A percentile compares a stretch with the other conserved stretches of the same genome.
phyloP scores from a whole-genome alignment of 2,797 vertebrate genomes.

The Neosilurus hyrtlii region DNA sequence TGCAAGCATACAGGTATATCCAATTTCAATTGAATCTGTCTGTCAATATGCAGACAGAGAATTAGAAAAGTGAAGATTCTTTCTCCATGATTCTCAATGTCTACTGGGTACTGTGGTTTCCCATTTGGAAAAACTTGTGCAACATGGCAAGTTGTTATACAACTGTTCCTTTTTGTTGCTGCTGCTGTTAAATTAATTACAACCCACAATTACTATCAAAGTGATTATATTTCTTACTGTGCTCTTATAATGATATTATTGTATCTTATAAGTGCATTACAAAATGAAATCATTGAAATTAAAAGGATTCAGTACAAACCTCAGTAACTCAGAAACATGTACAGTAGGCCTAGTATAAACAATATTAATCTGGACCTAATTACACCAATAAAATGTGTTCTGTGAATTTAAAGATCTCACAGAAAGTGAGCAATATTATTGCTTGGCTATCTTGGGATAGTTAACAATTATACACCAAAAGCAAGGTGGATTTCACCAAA shows the following conservation, averaged over 20 bases:
- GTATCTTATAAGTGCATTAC: too few species aligned
- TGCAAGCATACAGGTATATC: background rate
- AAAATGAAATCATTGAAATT: background rate
- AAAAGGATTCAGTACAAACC: conserved; percentile 4
- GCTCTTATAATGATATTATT: too few species aligned
- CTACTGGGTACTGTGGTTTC: background rate
- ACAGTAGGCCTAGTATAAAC: background rate
- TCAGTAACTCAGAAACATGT: background rate
- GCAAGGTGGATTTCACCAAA: too few species aligned
- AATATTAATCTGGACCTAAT: background rate
- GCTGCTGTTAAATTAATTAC: background rate
- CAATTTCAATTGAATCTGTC: background rate
- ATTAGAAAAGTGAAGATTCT: background rate
- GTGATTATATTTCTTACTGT: background rate
- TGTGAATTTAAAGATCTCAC: background rate
- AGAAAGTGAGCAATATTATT: background rate
- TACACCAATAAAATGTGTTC: background rate
- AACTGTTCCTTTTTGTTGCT: background rate
- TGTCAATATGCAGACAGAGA: background rate
- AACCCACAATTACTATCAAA: background rate
- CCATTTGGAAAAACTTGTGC: background rate
- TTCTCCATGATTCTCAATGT: background rate
- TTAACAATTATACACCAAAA: too few species aligned
- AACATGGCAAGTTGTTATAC: too few species aligned
- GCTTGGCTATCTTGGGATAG: too few species aligned